Evolutionary conservation across 2,888 invertebrate genomes (phyloP).

Genomic region (Micropterix aruncella): DNA sequence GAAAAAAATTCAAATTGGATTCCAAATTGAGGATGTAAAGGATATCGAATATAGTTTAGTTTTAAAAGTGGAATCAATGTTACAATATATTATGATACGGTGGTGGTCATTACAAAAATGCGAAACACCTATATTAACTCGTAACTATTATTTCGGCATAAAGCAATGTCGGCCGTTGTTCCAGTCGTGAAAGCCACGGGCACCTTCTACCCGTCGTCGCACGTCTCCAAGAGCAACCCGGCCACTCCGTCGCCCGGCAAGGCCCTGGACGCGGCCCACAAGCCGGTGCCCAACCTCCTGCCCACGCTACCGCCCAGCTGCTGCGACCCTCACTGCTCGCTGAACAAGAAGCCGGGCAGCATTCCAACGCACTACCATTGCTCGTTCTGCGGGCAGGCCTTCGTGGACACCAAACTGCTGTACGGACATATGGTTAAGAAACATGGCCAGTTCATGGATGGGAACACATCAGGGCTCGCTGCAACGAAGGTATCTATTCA

Average conservation of each 20-base stretch:
- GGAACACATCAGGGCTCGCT: slow-evolving; percentile 29
- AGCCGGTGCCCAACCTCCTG: slow-evolving; percentile 27
- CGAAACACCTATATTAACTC: too few relatives aligned
- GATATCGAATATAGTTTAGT: too few relatives aligned
- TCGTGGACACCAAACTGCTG: slow-evolving; percentile 30
- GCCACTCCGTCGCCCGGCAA: slow-evolving; percentile 38
- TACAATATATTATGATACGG: not conserved
- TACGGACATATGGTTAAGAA: slow-evolving; percentile 38
- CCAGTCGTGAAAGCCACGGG: slow-evolving; percentile 87
- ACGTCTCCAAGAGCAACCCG: slow-evolving; percentile 39
- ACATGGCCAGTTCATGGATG: slow-evolving; percentile 29
- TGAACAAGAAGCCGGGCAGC: slow-evolving; percentile 32
- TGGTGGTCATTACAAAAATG: too few relatives aligned
- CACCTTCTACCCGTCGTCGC: slow-evolving; percentile 78
- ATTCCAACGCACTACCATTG: slow-evolving; percentile 36
- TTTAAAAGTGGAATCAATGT: too few relatives aligned
- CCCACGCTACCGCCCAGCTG: slow-evolving; percentile 42
- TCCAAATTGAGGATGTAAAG: too few relatives aligned
- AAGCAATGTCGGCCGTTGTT: slow-evolving; percentile 22
- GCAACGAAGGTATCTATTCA: slow-evolving; percentile 35
- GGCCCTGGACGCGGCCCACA: slow-evolving; percentile 37
- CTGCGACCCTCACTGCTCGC: slow-evolving; percentile 37
- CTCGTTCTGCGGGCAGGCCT: slow-evolving; percentile 33
- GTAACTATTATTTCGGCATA: not conserved
- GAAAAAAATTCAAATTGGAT: too few relatives aligned